A percentile compares a stretch with the other conserved stretches of the same genome.
phyloP scores from a whole-genome alignment of 2,888 invertebrate species.

The Lepetodrilus schrolli region DNA sequence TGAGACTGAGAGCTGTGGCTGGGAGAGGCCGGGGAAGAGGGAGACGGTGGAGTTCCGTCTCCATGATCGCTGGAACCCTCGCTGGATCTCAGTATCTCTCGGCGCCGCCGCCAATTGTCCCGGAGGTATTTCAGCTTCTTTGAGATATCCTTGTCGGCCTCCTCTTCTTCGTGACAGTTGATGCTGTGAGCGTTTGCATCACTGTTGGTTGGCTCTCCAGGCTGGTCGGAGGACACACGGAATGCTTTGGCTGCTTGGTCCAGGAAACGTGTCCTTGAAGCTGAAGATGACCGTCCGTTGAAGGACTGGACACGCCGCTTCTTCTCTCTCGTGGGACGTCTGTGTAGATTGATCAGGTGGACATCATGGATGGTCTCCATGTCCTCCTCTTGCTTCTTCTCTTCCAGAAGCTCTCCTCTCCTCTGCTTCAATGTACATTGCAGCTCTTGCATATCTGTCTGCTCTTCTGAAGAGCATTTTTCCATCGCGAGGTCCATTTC shows the following conservation, averaged over 20 bases:
- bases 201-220: not conserved
- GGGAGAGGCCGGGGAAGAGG: not conserved
- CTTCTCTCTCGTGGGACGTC: not conserved
- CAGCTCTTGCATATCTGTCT: not conserved
- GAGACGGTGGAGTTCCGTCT: not conserved
- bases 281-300: not conserved
- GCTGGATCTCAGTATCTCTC: constrained; percentile 23
- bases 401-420: constrained; percentile 18
- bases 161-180: not conserved
- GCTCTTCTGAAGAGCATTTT: constrained; percentile 1
- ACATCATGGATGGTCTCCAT: constrained; percentile 4
- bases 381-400: not conserved
- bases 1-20: not conserved
- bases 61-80: not conserved
- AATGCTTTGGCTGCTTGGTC: not conserved
- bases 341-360: constrained; percentile 1
- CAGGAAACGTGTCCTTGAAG: not conserved
- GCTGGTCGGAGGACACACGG: not conserved
- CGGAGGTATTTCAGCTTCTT: constrained; percentile 15
- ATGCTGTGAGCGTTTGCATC: not conserved
- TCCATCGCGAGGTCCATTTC: not conserved
- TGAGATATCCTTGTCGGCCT: not conserved
- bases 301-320: constrained; percentile 11
- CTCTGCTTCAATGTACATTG: constrained; percentile 20
- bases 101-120: constrained; percentile 28